Base-by-base conservation (phyloP, 2,888 invertebrate species). In the Drosophila algonquin region DNA sequence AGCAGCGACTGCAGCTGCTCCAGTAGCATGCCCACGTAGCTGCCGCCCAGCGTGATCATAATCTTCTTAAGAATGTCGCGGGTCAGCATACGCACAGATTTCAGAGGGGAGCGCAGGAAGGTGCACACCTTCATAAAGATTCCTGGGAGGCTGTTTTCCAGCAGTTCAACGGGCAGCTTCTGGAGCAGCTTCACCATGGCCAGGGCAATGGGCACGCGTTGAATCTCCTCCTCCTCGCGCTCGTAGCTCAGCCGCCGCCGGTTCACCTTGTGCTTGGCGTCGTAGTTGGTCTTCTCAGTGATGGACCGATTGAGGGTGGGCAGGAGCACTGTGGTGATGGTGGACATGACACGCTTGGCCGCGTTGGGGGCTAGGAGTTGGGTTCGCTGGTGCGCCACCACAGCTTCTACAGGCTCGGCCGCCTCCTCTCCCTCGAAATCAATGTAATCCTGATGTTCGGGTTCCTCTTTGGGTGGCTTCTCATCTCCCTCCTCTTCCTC, bases 41-140 rank as follows among this genome's bases (percentile, higher is more conserved):
- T 92, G 0, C 97, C 95, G 0, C 99, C 99, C 9, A 99, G 93
- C 0, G 96, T 94, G 0, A 95, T 89, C 95, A 98, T 96, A 30
- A 98, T 97, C 92, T 97, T 97, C 80, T 97, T 95, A n/a, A 99
- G 94, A n/a, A 97, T 98, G 90, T 98, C 97, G 40, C 98, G 94
- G 0, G 98, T 96, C 0, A 95, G 93, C 89, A 96, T 95, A 48
- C 99, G 94, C 3, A 98, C 97, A 86, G 97, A 97, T 80, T 96
- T 96, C 21, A 98, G 92, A 2, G 96, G 96, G 0, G 98, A 98
- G 91, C 97, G 97, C 65, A 99, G 92, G 90, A 98, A 98, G 0
- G 96, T 96, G 87, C 97, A 97, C 1, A 99, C 93, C 91, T 98
- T 98, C 93, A 97, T 95, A 74, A 98, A 95, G 57, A 98, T 95